Percentiles rank a stretch among this genome's conserved stretches.
These are phyloP conservation scores for Aplodontia rufa DNA, from an alignment of 2,113 vertebrate genomes.

Conservation along the genomic window DNA sequence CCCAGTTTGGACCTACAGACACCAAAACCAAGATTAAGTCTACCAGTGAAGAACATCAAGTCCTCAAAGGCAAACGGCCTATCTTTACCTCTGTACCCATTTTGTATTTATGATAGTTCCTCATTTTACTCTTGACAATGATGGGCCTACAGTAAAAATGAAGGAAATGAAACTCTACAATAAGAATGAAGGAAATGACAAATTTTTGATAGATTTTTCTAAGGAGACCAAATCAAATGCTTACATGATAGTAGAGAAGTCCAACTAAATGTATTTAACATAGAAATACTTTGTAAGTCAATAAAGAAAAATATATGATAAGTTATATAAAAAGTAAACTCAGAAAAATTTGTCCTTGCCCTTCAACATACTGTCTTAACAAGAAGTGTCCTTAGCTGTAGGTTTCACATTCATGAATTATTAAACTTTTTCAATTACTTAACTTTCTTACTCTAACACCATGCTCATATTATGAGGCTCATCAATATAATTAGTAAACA, in stretches of 20 bases:
- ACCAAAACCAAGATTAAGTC: not conserved
- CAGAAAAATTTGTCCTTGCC: not conserved
- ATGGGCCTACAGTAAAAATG: not conserved
- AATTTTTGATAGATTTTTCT: not conserved
- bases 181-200: not conserved
- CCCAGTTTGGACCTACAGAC: not conserved
- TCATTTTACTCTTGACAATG: not conserved
- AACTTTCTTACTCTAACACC: not conserved
- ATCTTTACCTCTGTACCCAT: not conserved
- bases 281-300: not conserved
- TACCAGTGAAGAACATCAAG: not conserved
- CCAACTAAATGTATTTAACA: not conserved
- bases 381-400: not conserved
- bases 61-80: not conserved
- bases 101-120: not conserved
- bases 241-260: not conserved
- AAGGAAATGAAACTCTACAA: not conserved
- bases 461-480: not conserved
- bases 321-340: not conserved
- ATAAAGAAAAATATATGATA: not conserved
- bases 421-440: not conserved
- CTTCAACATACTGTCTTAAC: not conserved
- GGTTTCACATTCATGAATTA: not conserved
- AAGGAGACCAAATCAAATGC: not conserved
- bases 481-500: not conserved